Evolutionary conservation across 2,113 vertebrate species (phyloP), one percentile per base, ranked within the genome.

Genomic region (Ovis aries): DNA sequence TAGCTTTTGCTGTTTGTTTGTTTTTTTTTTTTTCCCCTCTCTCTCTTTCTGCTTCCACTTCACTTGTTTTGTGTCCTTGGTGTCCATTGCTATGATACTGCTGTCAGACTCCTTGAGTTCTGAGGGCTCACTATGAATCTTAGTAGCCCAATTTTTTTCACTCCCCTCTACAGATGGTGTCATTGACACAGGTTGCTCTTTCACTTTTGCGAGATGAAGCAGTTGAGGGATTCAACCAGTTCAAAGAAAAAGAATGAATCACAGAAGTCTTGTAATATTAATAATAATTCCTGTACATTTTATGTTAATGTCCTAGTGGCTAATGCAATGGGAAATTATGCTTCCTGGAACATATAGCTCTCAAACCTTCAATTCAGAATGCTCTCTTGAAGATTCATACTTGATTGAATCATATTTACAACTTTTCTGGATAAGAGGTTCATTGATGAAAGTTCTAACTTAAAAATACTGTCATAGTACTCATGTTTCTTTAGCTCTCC

Each of bases 11-110:
- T 60, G 43, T 86, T 50, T n/a, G n/a, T n/a, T 31, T 5, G 13
- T 17, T 3, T 19, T 59, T 31, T 4, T 3, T 31, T 4, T 3
- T 2, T 13, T 10, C 0, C 5, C 2, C 4, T 33, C 6, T 16
- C 2, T 19, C 71, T 53, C 14, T 7, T 17, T 50, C 33, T 27
- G 3, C 2, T 81, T 92, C n/a, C 11, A 14, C 12, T 78, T 57
- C 45, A 25, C 74, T 77, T 91, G 29, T 48, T 13, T 83, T 55
- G 11, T 36, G 29, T 67, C 31, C 5, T n/a, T 36, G 3, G 25
- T 88, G n/a, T 27, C 8, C 29, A 48, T 27, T 45, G 25, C 31
- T 36, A 17, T 62, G 21, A 3, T 87, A 53, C 15, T 55, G 8
- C 6, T 43, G 6, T 25, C 33, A 43, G 74, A 13, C 13, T 86